Conservation (phyloP, 2,888 invertebrate species). For the Nudaria mundana region DNA sequence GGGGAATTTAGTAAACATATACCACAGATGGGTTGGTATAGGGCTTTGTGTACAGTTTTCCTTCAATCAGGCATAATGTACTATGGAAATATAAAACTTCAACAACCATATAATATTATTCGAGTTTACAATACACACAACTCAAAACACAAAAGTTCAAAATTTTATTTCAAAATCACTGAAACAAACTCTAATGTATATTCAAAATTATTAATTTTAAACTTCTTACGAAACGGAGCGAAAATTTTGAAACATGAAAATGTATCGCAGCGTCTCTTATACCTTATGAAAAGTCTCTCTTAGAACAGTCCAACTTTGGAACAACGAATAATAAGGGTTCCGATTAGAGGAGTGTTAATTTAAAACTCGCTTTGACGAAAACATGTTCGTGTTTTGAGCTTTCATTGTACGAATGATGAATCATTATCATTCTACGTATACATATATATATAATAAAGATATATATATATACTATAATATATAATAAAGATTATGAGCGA, state of each 20-base stretch:
- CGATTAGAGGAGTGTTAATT: conserved; percentile 61
- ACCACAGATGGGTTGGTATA: too few relatives aligned
- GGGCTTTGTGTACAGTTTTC: too few relatives aligned
- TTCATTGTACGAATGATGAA: conserved; percentile 11
- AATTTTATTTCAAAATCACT: neutral
- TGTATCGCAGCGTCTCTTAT: conserved; percentile 4
- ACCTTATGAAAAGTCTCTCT: conserved; percentile 12
- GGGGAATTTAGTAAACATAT: too few relatives aligned
- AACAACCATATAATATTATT: too few relatives aligned
- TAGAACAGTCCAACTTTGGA: conserved; percentile 22
- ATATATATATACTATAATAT: conserved; percentile 35
- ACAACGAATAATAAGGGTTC: conserved; percentile 36
- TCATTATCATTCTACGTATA: conserved; percentile 25
- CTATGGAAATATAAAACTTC: too few relatives aligned
- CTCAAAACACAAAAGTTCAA: too few relatives aligned
- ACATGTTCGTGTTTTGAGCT: conserved; percentile 32
- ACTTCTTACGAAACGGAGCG: neutral
- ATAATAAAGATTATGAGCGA: too few relatives aligned
- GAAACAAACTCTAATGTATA: neutral
- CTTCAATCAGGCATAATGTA: too few relatives aligned
- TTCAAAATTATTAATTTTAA: neutral
- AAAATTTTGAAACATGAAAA: neutral
- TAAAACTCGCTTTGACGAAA: conserved; percentile 40
- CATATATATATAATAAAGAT: too few relatives aligned
- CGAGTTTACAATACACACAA: too few relatives aligned